A percentile compares a stretch with the other conserved stretches of the same genome.
These are phyloP conservation scores for Lagorchestes hirsutus DNA, from an alignment of 2,797 vertebrate genomes.

Conservation along the genomic window DNA sequence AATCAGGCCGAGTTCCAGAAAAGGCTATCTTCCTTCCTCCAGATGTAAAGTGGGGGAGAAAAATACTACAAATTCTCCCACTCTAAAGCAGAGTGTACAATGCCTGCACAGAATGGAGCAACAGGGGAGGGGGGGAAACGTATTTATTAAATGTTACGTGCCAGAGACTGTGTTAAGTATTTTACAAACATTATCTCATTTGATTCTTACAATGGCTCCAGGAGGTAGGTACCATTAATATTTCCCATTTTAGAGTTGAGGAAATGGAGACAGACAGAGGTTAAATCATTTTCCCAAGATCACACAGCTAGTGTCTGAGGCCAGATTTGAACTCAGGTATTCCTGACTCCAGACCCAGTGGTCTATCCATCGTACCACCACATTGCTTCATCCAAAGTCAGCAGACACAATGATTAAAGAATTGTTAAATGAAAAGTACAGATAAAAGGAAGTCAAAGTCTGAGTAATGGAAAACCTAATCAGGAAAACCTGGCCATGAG, in stretches of 20 bases:
- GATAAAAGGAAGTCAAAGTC: not conserved
- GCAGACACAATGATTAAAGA: not conserved
- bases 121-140: not conserved
- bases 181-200: not conserved
- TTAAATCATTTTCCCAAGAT: not conserved
- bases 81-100: not conserved
- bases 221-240: not conserved
- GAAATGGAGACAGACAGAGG: not conserved
- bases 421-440: not conserved
- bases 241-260: not conserved
- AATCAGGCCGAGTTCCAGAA: not conserved
- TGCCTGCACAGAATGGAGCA: not conserved
- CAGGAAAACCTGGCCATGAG: not conserved
- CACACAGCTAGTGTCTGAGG: not conserved
- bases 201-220: not conserved
- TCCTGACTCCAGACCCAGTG: not conserved
- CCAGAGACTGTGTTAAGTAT: not conserved
- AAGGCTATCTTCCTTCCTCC: not conserved
- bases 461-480: not conserved
- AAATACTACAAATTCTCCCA: not conserved
- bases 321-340: not conserved
- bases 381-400: not conserved
- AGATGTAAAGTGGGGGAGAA: not conserved
- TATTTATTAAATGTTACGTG: not conserved
- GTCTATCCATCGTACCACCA: not conserved